A percentile compares a stretch with the other conserved stretches of the same genome.
phyloP scores from a whole-genome alignment of 92 coral and sea anemone species.

The Metridium senile region DNA sequence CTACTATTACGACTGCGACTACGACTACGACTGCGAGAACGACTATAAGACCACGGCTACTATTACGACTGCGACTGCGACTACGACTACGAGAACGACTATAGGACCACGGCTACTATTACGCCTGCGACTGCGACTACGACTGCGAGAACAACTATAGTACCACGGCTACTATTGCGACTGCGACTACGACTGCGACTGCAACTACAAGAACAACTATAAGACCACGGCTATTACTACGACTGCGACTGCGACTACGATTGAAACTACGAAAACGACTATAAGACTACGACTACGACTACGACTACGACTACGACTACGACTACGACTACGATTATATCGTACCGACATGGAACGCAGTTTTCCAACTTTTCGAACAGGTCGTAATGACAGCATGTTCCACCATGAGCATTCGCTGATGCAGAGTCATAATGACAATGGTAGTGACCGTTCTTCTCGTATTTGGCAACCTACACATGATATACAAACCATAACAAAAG shows the following conservation, averaged over 20 bases:
- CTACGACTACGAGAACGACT: background rate
- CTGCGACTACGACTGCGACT: background rate
- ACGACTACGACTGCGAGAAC: background rate
- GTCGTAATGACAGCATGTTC: background rate
- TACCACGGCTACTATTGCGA: too few relatives aligned
- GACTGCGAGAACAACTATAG: background rate
- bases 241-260: background rate
- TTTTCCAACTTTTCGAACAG: background rate
- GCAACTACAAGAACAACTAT: background rate
- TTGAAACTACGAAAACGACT: background rate
- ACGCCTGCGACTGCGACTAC: background rate
- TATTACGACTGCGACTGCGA: background rate
- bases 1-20: background rate
- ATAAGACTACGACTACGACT: too few relatives aligned
- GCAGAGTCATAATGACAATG: slow-evolving; percentile 9
- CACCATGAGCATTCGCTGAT: background rate
- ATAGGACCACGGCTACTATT: too few relatives aligned
- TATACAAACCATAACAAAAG: background rate
- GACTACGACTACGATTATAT: background rate
- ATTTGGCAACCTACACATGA: slow-evolving; percentile 15
- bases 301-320: background rate
- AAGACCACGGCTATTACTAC: too few relatives aligned
- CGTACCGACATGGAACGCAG: background rate
- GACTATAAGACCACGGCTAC: too few relatives aligned
- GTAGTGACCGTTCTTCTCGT: slow-evolving; percentile 13